phyloP scores from a whole-genome alignment of 2,797 vertebrate genomes.

The Hafferia zeledoni region DNA sequence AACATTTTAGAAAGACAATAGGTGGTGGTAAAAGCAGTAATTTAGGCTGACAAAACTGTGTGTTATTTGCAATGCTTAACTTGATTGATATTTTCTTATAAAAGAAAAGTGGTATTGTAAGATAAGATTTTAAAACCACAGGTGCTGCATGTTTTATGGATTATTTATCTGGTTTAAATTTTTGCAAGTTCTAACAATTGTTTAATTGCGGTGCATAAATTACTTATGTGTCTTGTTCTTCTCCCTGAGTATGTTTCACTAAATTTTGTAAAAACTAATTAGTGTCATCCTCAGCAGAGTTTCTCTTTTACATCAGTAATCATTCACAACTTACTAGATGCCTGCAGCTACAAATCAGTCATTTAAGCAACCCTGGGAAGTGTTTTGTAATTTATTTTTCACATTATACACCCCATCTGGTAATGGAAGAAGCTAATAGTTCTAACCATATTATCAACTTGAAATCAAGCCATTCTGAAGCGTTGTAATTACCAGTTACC shows the following conservation, averaged over 20 bases:
- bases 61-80: not conserved
- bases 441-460: slow-evolving; percentile 5
- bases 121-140: not conserved
- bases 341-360: slow-evolving; percentile 42
- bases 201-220: not conserved
- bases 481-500: not conserved
- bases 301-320: slow-evolving; percentile 27
- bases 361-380: slow-evolving; percentile 29
- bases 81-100: not conserved
- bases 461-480: not conserved
- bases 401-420: slow-evolving; percentile 27
- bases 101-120: not conserved
- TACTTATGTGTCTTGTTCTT: not conserved
- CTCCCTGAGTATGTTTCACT: not conserved
- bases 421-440: slow-evolving; percentile 20
- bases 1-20: not conserved
- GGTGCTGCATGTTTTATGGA: not conserved
- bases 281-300: not conserved
- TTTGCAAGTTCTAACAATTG: not conserved
- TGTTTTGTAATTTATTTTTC: slow-evolving; percentile 33
- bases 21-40: not conserved
- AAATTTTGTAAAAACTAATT: slow-evolving; percentile 35
- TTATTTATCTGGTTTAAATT: not conserved
- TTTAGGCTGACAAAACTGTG: not conserved
- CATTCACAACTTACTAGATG: slow-evolving; percentile 40